Evolutionary conservation across 2,113 vertebrate genomes (phyloP).

Genomic region (Pycnonotus jocosus): DNA sequence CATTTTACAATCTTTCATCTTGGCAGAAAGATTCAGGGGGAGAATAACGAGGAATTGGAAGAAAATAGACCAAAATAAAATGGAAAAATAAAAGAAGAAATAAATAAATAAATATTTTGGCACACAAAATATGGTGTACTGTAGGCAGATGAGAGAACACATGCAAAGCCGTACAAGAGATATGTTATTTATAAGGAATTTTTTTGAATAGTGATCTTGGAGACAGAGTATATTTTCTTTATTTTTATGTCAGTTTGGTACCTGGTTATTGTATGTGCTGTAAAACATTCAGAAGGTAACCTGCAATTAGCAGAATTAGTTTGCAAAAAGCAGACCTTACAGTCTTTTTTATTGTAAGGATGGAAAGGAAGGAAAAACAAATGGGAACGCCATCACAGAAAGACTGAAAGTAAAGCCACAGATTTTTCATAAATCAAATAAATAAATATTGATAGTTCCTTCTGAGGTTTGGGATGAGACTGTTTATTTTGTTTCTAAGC

Average conservation of each 20-base stretch:
- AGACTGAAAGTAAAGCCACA: neutral
- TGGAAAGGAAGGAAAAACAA: neutral
- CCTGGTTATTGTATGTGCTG: neutral
- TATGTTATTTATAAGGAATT: neutral
- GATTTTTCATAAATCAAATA: neutral
- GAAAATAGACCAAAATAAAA: neutral
- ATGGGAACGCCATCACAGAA: neutral
- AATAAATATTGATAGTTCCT: neutral
- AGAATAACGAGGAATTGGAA: neutral
- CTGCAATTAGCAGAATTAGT: neutral
- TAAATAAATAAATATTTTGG: neutral
- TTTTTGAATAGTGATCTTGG: neutral
- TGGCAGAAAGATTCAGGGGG: constrained; percentile 1
- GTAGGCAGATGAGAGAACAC: neutral
- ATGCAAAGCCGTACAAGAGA: neutral
- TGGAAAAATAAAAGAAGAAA: neutral
- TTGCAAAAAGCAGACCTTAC: too few relatives aligned
- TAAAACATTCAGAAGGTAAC: neutral
- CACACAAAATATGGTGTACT: neutral
- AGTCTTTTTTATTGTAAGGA: neutral
- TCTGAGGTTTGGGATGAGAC: neutral
- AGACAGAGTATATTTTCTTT: neutral
- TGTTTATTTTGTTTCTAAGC: neutral
- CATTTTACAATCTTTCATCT: neutral
- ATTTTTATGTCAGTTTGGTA: neutral